These are phyloP conservation scores for Colaptes auratus DNA, from an alignment of 2,113 vertebrate genomes.

Conservation along the genomic window DNA sequence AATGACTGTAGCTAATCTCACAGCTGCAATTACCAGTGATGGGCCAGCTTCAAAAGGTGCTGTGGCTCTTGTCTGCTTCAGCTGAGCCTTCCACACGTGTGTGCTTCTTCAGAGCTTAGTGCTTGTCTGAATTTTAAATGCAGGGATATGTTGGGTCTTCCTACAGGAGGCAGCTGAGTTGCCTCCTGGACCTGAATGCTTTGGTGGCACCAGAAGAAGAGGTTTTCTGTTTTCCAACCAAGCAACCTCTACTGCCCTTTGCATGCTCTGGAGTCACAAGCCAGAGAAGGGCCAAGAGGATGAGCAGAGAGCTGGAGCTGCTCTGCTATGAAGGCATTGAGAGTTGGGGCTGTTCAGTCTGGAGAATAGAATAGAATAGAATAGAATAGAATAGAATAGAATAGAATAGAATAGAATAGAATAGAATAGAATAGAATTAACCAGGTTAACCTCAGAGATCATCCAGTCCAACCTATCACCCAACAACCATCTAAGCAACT, in stretches of 20 bases:
- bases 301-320: no score
- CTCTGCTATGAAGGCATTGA: no score
- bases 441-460: no score
- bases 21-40: constrained; percentile 71
- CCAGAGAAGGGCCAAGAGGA: no score
- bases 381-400: no score
- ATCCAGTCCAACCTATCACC: no score
- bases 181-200: neutral
- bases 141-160: neutral
- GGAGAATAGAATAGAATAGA: no score
- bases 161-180: neutral
- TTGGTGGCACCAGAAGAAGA: neutral
- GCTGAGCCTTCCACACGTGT: constrained; percentile 21
- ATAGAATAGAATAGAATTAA: no score
- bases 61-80: constrained; percentile 38
- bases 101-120: constrained; percentile 30
- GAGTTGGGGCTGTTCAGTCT: no score
- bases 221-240: neutral
- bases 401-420: no score
- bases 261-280: neutral
- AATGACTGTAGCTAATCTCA: constrained; percentile 70
- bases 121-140: constrained; percentile 31
- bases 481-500: no score
- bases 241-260: neutral
- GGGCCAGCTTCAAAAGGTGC: constrained; percentile 52